These are phyloP conservation scores for Gryllus bimaculatus DNA, from an alignment of 1,140 invertebrate species.

Conservation along the genomic window DNA sequence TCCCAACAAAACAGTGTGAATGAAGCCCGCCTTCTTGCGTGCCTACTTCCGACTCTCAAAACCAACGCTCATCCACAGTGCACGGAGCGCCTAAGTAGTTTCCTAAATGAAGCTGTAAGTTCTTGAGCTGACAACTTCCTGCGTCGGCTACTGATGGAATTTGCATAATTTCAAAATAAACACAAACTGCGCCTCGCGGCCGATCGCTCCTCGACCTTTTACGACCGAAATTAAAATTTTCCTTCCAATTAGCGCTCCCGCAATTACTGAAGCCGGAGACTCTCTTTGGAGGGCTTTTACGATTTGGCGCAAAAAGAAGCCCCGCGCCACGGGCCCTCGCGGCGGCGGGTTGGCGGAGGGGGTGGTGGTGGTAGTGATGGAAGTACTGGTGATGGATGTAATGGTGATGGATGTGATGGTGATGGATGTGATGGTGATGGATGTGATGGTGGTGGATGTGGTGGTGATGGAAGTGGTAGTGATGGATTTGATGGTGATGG, in stretches of 20 bases:
- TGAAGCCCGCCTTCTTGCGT: too few relatives aligned
- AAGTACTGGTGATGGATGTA: too few relatives aligned
- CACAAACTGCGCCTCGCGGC: not conserved
- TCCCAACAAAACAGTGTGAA: too few relatives aligned
- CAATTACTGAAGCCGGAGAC: not conserved
- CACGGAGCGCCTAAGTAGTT: not conserved
- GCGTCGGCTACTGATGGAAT: not conserved
- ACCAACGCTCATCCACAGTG: too few relatives aligned
- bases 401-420: too few relatives aligned
- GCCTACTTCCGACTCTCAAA: too few relatives aligned
- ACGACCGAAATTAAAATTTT: constrained; percentile 2
- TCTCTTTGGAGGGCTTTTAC: not conserved
- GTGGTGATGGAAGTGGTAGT: too few relatives aligned
- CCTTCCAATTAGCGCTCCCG: not conserved
- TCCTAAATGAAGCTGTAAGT: not conserved
- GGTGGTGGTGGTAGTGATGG: too few relatives aligned
- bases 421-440: too few relatives aligned
- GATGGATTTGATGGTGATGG: too few relatives aligned
- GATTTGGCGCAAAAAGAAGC: not conserved
- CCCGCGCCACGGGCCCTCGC: not conserved
- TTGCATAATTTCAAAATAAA: constrained; percentile 6
- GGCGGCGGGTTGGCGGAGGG: not conserved
- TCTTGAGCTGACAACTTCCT: not conserved
- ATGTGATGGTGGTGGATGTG: too few relatives aligned
- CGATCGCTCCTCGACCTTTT: not conserved